phyloP scores from a whole-genome alignment of 2,888 invertebrate species.

The Sinelater perroti region DNA sequence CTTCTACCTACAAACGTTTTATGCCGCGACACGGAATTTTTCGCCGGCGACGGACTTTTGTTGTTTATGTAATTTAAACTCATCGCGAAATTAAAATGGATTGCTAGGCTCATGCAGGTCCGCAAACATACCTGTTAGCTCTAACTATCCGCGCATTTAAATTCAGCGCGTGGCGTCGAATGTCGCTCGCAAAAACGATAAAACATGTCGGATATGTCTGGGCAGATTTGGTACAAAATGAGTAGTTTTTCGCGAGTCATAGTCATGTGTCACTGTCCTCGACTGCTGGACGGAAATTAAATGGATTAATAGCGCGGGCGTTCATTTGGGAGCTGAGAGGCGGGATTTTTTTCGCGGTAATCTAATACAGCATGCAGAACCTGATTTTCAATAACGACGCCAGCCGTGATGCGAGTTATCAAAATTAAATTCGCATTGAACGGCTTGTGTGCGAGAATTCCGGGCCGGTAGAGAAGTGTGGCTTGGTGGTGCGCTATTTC shows the following conservation, averaged over 20 bases:
- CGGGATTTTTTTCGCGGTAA: constrained; percentile 18
- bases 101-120: no score
- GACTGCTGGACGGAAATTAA: constrained; percentile 47
- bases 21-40: not conserved
- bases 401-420: constrained; percentile 7
- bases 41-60: no score
- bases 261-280: constrained; percentile 45
- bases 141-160: constrained; percentile 1
- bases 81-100: no score
- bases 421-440: constrained; percentile 3
- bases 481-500: no score
- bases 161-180: constrained; percentile 15
- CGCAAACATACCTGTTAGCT: not conserved
- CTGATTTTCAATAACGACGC: constrained; percentile 18
- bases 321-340: constrained; percentile 34
- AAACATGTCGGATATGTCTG: constrained; percentile 23
- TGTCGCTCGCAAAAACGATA: constrained; percentile 20
- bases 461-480: no score
- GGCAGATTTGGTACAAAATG: constrained; percentile 26
- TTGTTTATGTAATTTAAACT: no score
- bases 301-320: constrained; percentile 45
- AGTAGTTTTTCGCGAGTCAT: constrained; percentile 34
- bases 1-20: not conserved
- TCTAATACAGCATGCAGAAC: constrained; percentile 21
- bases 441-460: constrained; percentile 1